Evolutionary conservation across 2,797 vertebrate species (phyloP), one percentile per base, ranked within the genome.

Genomic region (Telmatherina bonti): DNA sequence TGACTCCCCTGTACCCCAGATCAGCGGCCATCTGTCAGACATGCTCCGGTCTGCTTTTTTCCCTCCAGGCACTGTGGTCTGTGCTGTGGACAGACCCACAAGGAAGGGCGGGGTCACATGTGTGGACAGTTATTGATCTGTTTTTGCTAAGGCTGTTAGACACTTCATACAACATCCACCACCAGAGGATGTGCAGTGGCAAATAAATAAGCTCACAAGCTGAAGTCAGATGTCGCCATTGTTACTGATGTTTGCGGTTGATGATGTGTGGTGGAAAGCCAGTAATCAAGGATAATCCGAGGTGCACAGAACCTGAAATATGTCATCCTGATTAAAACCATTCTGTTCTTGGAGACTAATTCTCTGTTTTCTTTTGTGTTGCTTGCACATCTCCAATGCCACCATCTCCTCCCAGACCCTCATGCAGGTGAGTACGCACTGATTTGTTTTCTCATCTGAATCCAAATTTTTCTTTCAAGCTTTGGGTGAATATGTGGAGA

Each of bases 381-480:
- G n/a, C 71, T 45, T 41, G 0, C 10, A 1, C 71, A 60, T 20
- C 59, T 38, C 57, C 33, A 1, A 26, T 53, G 64, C 49, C 70
- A 3, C 51, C 74, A 5, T 60, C 73, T 60, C 53, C 63, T 29
- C 74, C 18, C 93, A 99, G 97, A 99, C 97, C 0, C 95, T 99
- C 60, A 84, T 99, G 88, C 96, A 98, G 95, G 97, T 98, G 88
- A 96, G 96, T 93, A 3, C 54, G 36, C 30, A 41, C 54, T 27
- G 33, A 1, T 67, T 83, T 55, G 8, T 79, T 74, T 59, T 55
- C 29, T 15, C 27, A 3, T 54, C 27, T 2, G 47, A 66, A 20
- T 72, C 70, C 57, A 31, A 0, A 4, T 71, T 69, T 41, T 54
- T 22, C 26, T 52, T 63, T n/a, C 15, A 59, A 56, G 55, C 60